phyloP scores from a whole-genome alignment of 2,888 invertebrate genomes.

The Notocelia uddmanniana region DNA sequence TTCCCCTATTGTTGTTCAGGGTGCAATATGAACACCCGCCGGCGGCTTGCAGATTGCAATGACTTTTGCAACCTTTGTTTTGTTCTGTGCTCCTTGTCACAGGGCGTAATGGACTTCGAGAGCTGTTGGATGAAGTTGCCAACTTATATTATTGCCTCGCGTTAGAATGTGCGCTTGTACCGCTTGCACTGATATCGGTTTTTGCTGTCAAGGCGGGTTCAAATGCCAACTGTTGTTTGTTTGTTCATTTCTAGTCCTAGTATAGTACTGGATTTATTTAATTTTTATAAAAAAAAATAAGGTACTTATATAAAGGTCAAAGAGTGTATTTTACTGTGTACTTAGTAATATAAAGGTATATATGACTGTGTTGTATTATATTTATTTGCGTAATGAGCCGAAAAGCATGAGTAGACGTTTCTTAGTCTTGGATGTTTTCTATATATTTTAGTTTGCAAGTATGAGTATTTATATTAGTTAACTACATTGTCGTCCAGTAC shows the following conservation, averaged over 20 bases:
- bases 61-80: conserved; percentile 68
- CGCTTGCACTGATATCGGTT: conserved; percentile 8
- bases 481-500: too few relatives aligned
- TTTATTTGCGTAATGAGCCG: too few relatives aligned
- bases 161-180: conserved; percentile 22
- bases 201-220: not conserved
- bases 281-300: too few relatives aligned
- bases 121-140: conserved; percentile 46
- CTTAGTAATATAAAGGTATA: too few relatives aligned
- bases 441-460: too few relatives aligned
- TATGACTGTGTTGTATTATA: too few relatives aligned
- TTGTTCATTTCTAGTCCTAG: not conserved
- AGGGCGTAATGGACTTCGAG: conserved; percentile 44
- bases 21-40: conserved; percentile 69
- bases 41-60: conserved; percentile 70
- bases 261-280: too few relatives aligned
- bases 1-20: conserved; percentile 64
- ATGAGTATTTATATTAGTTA: too few relatives aligned
- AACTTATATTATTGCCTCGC: conserved; percentile 44
- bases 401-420: too few relatives aligned
- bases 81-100: conserved; percentile 45
- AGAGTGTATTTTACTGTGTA: too few relatives aligned
- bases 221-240: conserved; percentile 4
- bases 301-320: too few relatives aligned
- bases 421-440: too few relatives aligned